Evolutionary conservation across 2,797 vertebrate genomes (phyloP).

Genomic region (Eospalax fontanierii): DNA sequence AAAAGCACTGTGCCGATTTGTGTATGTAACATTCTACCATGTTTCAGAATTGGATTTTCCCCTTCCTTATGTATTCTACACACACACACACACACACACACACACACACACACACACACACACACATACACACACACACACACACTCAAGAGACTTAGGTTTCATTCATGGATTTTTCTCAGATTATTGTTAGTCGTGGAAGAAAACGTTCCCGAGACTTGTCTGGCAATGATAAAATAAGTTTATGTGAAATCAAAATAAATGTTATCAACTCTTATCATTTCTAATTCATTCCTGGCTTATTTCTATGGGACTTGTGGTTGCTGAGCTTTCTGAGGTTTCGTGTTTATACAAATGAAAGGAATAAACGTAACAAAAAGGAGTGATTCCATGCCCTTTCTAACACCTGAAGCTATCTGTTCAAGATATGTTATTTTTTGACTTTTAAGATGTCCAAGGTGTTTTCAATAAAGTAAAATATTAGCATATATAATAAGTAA

Average conservation of each 20-base stretch:
- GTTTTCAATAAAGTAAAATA: neutral
- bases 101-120: neutral
- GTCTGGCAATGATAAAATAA: neutral
- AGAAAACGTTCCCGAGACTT: neutral
- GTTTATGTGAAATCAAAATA: slow-evolving; percentile 43
- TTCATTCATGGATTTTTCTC: neutral
- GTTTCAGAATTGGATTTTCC: slow-evolving; percentile 22
- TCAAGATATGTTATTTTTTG: neutral
- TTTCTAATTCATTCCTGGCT: neutral
- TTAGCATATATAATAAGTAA: neutral
- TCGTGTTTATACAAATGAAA: neutral
- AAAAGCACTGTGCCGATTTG: slow-evolving; percentile 1
- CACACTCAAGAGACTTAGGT: neutral
- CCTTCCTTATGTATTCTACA: neutral
- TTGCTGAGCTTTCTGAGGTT: neutral
- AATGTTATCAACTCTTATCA: neutral
- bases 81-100: neutral
- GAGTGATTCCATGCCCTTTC: neutral
- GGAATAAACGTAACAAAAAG: neutral
- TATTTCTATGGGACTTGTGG: neutral
- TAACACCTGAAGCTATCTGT: neutral
- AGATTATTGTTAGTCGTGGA: neutral
- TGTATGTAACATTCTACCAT: neutral
- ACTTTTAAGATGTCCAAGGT: neutral
- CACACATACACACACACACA: neutral